Conservation (phyloP, 2,888 invertebrate species). For the Trissonchulus latispiculum region DNA sequence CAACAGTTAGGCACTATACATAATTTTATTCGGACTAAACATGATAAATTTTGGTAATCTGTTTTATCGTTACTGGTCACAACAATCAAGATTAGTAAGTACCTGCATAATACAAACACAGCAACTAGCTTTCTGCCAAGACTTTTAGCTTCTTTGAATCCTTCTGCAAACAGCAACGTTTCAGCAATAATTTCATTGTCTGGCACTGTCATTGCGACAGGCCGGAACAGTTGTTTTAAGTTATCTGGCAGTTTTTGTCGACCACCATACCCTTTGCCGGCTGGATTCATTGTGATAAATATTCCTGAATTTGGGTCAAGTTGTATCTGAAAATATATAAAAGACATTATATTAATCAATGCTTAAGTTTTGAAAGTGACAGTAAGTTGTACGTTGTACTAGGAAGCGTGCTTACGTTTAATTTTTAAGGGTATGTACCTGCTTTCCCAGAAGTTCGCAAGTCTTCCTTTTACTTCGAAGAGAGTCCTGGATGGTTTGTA, state of each 20-base stretch:
- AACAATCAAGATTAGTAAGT: too few species aligned
- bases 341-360: too few species aligned
- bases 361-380: too few species aligned
- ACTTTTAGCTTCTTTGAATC: conserved; percentile 63
- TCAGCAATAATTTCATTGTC: conserved; percentile 75
- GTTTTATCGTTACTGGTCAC: too few species aligned
- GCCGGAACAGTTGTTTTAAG: conserved; percentile 80
- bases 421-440: conserved; percentile 3
- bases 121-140: conserved; percentile 75
- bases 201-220: conserved; percentile 88
- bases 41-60: too few species aligned
- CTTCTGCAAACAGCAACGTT: conserved; percentile 77
- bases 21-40: too few species aligned
- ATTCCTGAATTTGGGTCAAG: conserved; percentile 83
- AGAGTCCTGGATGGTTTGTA: conserved; percentile 76
- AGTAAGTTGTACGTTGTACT: too few species aligned
- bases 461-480: conserved; percentile 55
- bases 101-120: conserved; percentile 59
- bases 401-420: too few species aligned
- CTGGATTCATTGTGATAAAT: conserved; percentile 94
- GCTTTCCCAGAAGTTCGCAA: conserved; percentile 23
- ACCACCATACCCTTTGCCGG: conserved; percentile 87
- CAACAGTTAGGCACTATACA: too few species aligned
- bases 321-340: too few species aligned
- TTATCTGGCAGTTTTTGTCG: conserved; percentile 87